Conservation (phyloP, 2,888 invertebrate species). For the Ptychoptera albimana region DNA sequence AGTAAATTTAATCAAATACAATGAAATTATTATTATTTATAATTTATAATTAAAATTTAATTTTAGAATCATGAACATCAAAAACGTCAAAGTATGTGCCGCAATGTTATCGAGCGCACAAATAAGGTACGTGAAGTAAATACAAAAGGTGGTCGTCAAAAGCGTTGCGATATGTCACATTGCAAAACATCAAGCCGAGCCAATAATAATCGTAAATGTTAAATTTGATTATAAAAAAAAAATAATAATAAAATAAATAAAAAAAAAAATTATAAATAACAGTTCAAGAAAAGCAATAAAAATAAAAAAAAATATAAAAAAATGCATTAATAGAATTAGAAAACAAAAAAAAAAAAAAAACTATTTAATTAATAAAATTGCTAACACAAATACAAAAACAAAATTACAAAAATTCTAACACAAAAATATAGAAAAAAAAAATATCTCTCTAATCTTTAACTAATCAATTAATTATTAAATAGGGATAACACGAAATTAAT, state of each 20-base stretch:
- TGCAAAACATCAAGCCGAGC: slow-evolving; percentile 38
- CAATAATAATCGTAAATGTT: slow-evolving; percentile 47
- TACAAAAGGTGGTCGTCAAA: slow-evolving; percentile 35
- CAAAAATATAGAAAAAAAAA: too few relatives aligned
- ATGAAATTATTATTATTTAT: neutral
- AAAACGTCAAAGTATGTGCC: slow-evolving; percentile 32
- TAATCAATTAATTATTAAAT: too few relatives aligned
- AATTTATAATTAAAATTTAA: neutral
- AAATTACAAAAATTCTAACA: too few relatives aligned
- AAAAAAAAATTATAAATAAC: neutral
- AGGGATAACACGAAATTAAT: too few relatives aligned
- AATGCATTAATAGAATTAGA: neutral
- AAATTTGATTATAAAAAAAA: slow-evolving; percentile 12
- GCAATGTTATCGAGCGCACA: slow-evolving; percentile 35
- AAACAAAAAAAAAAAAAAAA: neutral
- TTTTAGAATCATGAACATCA: slow-evolving; percentile 31
- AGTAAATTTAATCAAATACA: slow-evolving; percentile 16
- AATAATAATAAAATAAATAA: too few relatives aligned
- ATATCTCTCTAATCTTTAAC: too few relatives aligned
- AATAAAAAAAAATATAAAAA: neutral
- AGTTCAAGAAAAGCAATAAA: neutral
- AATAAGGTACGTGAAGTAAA: slow-evolving; percentile 39
- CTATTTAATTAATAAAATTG: neutral
- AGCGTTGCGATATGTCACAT: slow-evolving; percentile 37
- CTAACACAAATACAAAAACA: neutral